Conservation (phyloP, 2,888 invertebrate genomes). For the Hanleya hanleyi region DNA sequence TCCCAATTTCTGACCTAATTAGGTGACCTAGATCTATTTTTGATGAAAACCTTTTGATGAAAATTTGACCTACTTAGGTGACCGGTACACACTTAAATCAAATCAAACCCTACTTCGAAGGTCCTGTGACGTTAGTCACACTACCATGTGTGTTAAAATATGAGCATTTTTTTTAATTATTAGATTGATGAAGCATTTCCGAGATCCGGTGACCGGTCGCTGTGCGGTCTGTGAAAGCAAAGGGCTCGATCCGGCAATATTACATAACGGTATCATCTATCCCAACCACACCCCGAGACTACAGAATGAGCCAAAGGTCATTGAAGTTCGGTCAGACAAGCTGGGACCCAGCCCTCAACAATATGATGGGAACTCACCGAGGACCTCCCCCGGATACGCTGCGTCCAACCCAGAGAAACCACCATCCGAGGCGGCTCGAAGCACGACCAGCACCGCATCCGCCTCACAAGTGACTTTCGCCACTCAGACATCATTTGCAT, state of each 20-base stretch:
- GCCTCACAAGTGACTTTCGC: neutral
- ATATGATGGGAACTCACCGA: neutral
- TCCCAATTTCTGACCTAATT: no score
- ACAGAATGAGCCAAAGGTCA: neutral
- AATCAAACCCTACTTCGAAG: no score
- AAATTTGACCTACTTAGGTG: no score
- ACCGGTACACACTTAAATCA: no score
- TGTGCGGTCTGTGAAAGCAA: conserved; percentile 4
- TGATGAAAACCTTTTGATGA: no score
- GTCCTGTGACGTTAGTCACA: no score
- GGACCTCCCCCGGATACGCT: neutral
- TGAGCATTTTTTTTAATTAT: no score
- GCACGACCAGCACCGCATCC: neutral
- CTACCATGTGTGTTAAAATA: no score
- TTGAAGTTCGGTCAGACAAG: neutral
- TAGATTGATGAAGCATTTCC: conserved; percentile 2
- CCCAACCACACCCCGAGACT: neutral
- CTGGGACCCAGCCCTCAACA: neutral
- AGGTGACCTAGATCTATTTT: no score
- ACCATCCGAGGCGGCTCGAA: neutral
- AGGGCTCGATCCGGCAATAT: neutral
- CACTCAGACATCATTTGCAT: neutral
- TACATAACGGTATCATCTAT: neutral
- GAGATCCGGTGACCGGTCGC: neutral
- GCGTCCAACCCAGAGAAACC: neutral